These are phyloP conservation scores for Stenodera caucasica DNA, from an alignment of 2,888 invertebrate species.

Conservation along the genomic window DNA sequence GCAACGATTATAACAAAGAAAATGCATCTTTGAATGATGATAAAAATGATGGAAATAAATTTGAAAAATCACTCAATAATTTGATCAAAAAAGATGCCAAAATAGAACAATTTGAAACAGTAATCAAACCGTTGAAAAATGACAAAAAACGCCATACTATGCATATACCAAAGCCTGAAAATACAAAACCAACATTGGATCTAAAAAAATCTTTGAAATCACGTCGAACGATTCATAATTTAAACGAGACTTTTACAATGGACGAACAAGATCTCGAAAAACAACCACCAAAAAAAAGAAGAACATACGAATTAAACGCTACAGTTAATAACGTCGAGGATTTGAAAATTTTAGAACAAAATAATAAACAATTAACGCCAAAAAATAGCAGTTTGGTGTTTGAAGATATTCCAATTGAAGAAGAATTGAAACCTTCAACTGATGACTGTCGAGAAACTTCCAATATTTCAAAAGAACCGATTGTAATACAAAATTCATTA, in stretches of 20 bases:
- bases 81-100: not conserved
- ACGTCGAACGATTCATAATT: not conserved
- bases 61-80: not conserved
- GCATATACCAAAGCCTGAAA: not conserved
- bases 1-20: not conserved
- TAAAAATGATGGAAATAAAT: not conserved
- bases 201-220: not conserved
- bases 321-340: conserved; percentile 15
- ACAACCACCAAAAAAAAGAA: conserved; percentile 4
- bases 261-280: not conserved
- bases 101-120: not conserved
- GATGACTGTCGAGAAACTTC: not conserved
- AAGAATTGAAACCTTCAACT: not conserved
- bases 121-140: not conserved
- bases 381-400: not conserved
- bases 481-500: not conserved
- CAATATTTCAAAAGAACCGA: not conserved
- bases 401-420: not conserved
- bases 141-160: not conserved
- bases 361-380: not conserved
- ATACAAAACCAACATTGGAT: not conserved
- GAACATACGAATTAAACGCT: conserved; percentile 18
- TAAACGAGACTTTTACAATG: not conserved
- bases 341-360: conserved; percentile 10
- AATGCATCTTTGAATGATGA: not conserved